Percentiles rank a stretch among this genome's conserved stretches.
Evolutionary conservation across 2,113 vertebrate species (phyloP).

Genomic region (Geococcyx californianus): DNA sequence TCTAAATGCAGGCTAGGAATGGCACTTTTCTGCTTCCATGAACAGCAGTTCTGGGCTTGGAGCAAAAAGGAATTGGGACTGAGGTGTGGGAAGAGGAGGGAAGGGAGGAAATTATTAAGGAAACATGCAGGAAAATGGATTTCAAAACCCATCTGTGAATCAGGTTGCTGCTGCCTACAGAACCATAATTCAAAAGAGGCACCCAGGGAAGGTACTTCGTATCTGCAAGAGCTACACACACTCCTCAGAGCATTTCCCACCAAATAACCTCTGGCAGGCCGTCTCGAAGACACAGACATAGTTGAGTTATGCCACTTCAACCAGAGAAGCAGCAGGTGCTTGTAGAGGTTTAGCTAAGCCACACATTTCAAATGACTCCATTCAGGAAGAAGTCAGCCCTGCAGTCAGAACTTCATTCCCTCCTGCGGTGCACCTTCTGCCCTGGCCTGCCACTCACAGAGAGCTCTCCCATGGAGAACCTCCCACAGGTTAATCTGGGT

Average conservation of each 20-base stretch:
- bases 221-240: accelerated
- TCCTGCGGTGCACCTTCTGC: conserved; percentile 47
- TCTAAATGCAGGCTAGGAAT: not conserved
- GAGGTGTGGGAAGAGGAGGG: too few relatives aligned
- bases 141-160: not conserved
- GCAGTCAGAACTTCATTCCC: not conserved
- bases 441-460: not conserved
- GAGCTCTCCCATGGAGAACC: conserved; percentile 16
- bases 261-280: conserved; percentile 1
- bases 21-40: not conserved
- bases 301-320: not conserved
- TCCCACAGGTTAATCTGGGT: conserved; percentile 43
- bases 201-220: not conserved
- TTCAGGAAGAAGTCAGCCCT: not conserved
- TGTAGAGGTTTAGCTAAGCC: not conserved
- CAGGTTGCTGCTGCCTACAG: not conserved
- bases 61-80: not conserved
- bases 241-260: not conserved
- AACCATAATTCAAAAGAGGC: not conserved
- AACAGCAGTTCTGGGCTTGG: not conserved
- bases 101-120: not conserved
- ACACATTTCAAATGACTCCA: conserved; percentile 21
- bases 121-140: not conserved
- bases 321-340: conserved; percentile 48
- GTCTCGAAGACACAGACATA: not conserved